phyloP scores from a whole-genome alignment of 2,888 invertebrate genomes.

The Lycophotia porphyrea region DNA sequence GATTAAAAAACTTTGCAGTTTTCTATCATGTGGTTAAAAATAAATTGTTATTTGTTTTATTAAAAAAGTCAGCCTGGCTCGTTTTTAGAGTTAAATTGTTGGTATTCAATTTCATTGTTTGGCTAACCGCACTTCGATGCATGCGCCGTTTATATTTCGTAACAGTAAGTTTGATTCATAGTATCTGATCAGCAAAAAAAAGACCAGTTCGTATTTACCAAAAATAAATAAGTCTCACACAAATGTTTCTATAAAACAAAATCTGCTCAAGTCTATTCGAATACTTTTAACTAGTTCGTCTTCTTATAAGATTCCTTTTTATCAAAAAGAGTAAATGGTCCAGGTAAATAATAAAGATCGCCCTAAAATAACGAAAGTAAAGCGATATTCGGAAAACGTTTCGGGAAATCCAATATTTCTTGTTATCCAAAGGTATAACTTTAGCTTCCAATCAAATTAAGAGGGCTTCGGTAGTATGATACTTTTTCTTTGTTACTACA shows the following conservation, averaged over 20 bases:
- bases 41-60: neutral
- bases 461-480: conserved; percentile 16
- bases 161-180: neutral
- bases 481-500: conserved; percentile 20
- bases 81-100: neutral
- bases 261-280: conserved; percentile 6
- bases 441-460: conserved; percentile 44
- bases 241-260: neutral
- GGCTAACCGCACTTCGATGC: neutral
- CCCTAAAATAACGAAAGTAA: conserved; percentile 32
- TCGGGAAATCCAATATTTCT: conserved; percentile 49
- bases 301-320: conserved; percentile 16
- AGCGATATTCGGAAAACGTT: conserved; percentile 46
- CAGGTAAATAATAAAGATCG: conserved; percentile 40
- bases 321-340: conserved; percentile 18
- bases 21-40: neutral
- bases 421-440: conserved; percentile 41
- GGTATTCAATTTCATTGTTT: neutral
- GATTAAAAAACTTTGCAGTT: neutral
- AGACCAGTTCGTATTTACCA: neutral
- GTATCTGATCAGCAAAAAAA: neutral
- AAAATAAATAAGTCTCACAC: neutral
- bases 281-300: conserved; percentile 9
- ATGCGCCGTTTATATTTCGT: neutral
- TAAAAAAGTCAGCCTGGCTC: neutral